Percentiles rank a stretch among this genome's conserved stretches.
phyloP scores from a whole-genome alignment of 1,140 invertebrate genomes.

The Wasmannia auropunctata region DNA sequence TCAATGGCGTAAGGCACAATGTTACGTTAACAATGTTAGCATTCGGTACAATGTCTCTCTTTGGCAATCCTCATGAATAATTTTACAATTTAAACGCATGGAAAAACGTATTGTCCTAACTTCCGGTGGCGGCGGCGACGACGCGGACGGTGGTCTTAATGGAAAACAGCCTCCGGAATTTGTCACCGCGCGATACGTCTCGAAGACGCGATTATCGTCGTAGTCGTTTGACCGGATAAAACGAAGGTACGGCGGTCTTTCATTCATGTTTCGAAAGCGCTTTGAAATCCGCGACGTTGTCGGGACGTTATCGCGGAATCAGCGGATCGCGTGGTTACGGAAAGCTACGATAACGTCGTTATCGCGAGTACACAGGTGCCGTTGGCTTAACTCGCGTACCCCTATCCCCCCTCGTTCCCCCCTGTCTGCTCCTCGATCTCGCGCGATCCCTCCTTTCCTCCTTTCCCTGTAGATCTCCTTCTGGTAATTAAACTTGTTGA shows the following conservation, averaged over 20 bases:
- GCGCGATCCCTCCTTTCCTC: background rate
- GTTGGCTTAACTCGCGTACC: background rate
- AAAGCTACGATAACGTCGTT: slow-evolving; percentile 63
- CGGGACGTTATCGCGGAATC: background rate
- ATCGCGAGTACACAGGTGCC: slow-evolving; percentile 70
- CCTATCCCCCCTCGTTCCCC: too few relatives aligned
- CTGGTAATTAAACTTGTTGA: slow-evolving; percentile 42
- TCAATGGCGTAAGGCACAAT: background rate
- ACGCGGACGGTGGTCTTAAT: too few relatives aligned
- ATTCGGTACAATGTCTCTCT: background rate
- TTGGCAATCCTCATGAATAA: background rate
- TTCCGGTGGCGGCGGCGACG: background rate
- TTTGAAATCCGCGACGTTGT: background rate
- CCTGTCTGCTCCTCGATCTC: too few relatives aligned
- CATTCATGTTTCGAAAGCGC: background rate
- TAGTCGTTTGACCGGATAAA: background rate
- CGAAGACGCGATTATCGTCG: background rate
- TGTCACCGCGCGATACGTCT: background rate
- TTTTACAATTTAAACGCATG: background rate
- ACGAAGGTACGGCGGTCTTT: background rate
- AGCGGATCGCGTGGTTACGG: slow-evolving; percentile 2
- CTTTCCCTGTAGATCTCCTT: background rate
- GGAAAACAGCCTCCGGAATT: background rate
- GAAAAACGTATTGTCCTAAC: background rate
- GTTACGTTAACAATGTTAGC: too few relatives aligned